Conservation (phyloP, 2,888 invertebrate species). For the Acronicta psi region DNA sequence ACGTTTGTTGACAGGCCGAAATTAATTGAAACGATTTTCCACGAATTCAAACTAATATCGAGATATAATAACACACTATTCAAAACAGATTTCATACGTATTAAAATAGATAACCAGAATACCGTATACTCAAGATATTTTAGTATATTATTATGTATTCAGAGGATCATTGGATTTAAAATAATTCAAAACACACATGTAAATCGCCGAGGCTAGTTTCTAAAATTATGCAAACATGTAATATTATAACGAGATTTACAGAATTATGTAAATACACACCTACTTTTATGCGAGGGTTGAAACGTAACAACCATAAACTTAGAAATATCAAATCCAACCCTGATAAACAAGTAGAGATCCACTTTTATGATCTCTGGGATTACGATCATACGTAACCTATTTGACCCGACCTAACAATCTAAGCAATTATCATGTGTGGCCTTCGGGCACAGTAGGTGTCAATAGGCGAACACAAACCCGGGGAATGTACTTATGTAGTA, state of each 20-base stretch:
- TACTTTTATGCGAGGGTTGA: conserved; percentile 52
- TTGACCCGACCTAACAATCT: conserved; percentile 58
- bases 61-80: background rate
- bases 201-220: conserved; percentile 24
- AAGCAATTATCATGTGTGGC: conserved; percentile 64
- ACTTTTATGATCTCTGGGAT: conserved; percentile 64
- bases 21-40: conserved; percentile 33
- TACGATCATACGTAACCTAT: conserved; percentile 56
- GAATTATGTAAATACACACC: conserved; percentile 55
- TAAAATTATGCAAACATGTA: conserved; percentile 45
- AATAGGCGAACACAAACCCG: conserved; percentile 42
- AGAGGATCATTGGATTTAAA: conserved; percentile 32
- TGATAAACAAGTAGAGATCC: conserved; percentile 55
- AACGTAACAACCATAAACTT: conserved; percentile 48
- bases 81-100: too few relatives aligned
- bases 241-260: conserved; percentile 52
- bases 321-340: conserved; percentile 54
- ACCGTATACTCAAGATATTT: too few relatives aligned
- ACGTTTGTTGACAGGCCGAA: conserved; percentile 25
- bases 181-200: conserved; percentile 42
- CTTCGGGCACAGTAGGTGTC: conserved; percentile 45
- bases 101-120: too few relatives aligned
- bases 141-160: conserved; percentile 3
- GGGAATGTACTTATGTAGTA: conserved; percentile 38
- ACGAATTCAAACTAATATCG: conserved; percentile 19